Evolutionary conservation across 1,140 invertebrate genomes (phyloP).

Genomic region (Microplitis demolitor): DNA sequence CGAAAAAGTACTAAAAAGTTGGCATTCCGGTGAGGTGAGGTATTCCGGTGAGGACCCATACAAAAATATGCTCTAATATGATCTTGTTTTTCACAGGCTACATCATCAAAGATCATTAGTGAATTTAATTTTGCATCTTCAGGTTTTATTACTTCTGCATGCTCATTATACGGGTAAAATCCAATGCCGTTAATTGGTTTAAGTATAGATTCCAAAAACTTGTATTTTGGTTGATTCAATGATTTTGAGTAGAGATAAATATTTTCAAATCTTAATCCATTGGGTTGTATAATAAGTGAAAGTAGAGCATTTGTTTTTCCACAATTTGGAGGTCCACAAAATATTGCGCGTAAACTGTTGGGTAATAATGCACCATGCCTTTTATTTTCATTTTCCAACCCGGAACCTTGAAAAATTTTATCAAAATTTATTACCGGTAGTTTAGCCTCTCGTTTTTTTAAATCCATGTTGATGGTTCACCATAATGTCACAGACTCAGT

Average conservation of each 20-base stretch:
- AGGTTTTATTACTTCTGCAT: conserved; percentile 5
- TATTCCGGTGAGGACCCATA: not conserved
- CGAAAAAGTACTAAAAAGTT: conserved; percentile 5
- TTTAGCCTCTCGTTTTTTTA: too few relatives aligned
- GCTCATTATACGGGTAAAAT: conserved; percentile 12
- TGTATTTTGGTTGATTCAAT: conserved; percentile 6
- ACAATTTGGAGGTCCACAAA: too few relatives aligned
- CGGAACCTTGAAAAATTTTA: too few relatives aligned
- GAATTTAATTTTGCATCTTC: conserved; percentile 6
- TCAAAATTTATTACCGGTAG: too few relatives aligned
- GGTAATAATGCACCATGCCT: too few relatives aligned
- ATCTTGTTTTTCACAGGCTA: conserved; percentile 11
- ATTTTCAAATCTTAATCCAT: conserved; percentile 19
- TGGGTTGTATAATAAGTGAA: conserved; percentile 2
- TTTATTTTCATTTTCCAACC: too few relatives aligned
- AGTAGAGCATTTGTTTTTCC: conserved; percentile 6
- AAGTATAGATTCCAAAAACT: not conserved
- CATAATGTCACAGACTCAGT: too few relatives aligned
- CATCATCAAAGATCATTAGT: conserved; percentile 18
- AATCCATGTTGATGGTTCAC: too few relatives aligned
- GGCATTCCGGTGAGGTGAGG: too few relatives aligned
- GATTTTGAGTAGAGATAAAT: conserved; percentile 18
- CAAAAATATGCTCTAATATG: not conserved
- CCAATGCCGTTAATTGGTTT: conserved; percentile 1
- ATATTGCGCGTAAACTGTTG: too few relatives aligned